Conservation (phyloP, 2,888 invertebrate species). For the Carterocephalus palaemon region DNA sequence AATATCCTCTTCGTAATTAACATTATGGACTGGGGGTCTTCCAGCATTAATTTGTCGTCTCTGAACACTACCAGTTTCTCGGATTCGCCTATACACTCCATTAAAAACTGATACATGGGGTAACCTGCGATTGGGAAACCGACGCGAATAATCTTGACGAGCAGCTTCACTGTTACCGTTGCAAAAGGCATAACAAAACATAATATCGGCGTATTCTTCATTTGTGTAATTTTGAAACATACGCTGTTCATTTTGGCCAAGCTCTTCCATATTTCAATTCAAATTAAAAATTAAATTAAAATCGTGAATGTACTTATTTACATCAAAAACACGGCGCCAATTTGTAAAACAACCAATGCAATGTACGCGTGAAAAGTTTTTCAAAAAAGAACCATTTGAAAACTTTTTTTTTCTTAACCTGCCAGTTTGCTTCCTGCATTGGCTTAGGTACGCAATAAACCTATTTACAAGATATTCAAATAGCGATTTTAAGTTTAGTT, state of each 20-base stretch:
- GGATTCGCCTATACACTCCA: background rate
- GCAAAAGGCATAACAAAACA: slow-evolving; percentile 1
- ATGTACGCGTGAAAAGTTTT: no score
- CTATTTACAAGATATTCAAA: no score
- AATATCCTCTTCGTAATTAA: slow-evolving; percentile 16
- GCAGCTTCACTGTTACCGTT: slow-evolving; percentile 1
- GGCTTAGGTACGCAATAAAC: no score
- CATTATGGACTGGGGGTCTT: slow-evolving; percentile 7
- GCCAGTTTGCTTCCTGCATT: no score
- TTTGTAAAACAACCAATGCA: no score
- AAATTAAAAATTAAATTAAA: no score
- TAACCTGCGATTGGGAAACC: background rate
- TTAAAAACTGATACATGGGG: background rate
- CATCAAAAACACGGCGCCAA: no score
- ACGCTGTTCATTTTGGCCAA: background rate
- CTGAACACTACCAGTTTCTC: background rate
- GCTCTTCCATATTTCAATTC: background rate
- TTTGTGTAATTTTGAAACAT: no score
- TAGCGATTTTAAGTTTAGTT: no score
- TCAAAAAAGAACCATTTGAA: no score
- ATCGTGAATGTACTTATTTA: no score
- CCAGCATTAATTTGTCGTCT: slow-evolving; percentile 1
- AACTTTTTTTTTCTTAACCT: no score
- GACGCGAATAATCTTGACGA: background rate
- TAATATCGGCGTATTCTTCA: slow-evolving; percentile 1